Base-by-base conservation (phyloP, 2,113 vertebrate species). In the Megaleporinus macrocephalus region DNA sequence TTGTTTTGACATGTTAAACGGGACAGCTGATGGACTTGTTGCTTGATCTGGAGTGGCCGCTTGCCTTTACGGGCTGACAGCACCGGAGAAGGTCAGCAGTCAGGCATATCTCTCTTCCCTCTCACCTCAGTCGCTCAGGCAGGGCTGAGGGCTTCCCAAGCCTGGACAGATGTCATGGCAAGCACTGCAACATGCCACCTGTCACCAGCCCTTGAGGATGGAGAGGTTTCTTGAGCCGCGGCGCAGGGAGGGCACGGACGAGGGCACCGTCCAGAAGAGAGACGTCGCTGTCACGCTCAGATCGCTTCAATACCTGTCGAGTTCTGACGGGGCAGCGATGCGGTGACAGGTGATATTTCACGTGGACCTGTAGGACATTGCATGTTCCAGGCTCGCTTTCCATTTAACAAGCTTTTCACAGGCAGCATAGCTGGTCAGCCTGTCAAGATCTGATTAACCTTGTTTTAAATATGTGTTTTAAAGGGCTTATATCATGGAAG, bases 91-190 rank as follows among this genome's bases (percentile, higher is more conserved):
- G 81, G 84, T 83, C 84, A 85, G 75, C 69, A 78, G 78, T 81
- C 80, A 57, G 51, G 65, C 78, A 83, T 69, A 72, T 53, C 68
- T 57, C 66, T 55, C 68, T 26, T 61, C 70, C 59, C 59, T 41
- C 83, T 87, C 79, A 75, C 71, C 71, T 81, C 71, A 61, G 77
- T 80, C 78, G 75, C 85, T 77, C 77, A 78, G 78, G 73, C 81
- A 81, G 73, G 72, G 81, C 72, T 73, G 76, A 83, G 70, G 76
- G 83, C 74, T 66, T 61, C 83, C 74, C 41, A 83, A 66, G 73
- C 59, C 83, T 80, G 83, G 86, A 87, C 86, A 77, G 72, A 82
- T 68, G 83, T 82, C 80, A 87, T 62, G 68, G 65, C 79, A 66
- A 69, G 72, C 78, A n/a, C 73, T 80, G 76, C 71, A 76, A 83